A percentile compares a stretch with the other conserved stretches of the same genome.
phyloP scores from a whole-genome alignment of 2,888 invertebrate genomes.

The Drosophila glabriapex region DNA sequence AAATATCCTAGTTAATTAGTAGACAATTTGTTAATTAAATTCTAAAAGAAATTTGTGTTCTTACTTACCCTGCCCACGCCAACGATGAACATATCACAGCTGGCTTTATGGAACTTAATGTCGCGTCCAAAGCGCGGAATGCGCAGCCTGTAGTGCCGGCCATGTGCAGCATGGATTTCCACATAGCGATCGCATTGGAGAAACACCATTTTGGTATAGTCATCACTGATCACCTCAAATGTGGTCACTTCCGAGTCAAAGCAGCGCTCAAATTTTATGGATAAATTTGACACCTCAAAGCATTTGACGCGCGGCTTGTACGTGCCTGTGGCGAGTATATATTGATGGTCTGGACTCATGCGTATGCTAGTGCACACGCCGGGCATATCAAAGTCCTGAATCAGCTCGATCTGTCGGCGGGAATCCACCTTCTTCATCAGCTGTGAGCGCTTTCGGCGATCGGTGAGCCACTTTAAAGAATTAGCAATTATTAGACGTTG shows the following conservation, averaged over 20 bases:
- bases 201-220: conserved; percentile 96
- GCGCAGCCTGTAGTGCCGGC: conserved; percentile 94
- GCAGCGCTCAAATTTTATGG: conserved; percentile 98
- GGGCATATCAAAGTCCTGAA: conserved; percentile 99
- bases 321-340: conserved; percentile 95
- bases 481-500: neutral
- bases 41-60: too few species aligned
- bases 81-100: conserved; percentile 96
- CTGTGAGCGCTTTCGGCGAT: conserved; percentile 92
- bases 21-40: neutral
- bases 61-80: conserved; percentile 91
- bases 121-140: conserved; percentile 98
- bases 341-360: conserved; percentile 96
- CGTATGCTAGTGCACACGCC: conserved; percentile 94
- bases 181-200: conserved; percentile 95
- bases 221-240: conserved; percentile 96
- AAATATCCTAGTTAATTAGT: conserved; percentile 90
- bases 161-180: conserved; percentile 98
- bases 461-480: conserved; percentile 92
- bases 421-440: conserved; percentile 96
- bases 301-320: conserved; percentile 99
- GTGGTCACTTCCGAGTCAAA: conserved; percentile 98
- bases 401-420: conserved; percentile 95
- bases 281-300: conserved; percentile 97
- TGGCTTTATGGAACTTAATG: conserved; percentile 94